Evolutionary conservation across 2,888 invertebrate genomes (phyloP), one percentile per base, ranked within the genome.

Genomic region (Sturmia bella): DNA sequence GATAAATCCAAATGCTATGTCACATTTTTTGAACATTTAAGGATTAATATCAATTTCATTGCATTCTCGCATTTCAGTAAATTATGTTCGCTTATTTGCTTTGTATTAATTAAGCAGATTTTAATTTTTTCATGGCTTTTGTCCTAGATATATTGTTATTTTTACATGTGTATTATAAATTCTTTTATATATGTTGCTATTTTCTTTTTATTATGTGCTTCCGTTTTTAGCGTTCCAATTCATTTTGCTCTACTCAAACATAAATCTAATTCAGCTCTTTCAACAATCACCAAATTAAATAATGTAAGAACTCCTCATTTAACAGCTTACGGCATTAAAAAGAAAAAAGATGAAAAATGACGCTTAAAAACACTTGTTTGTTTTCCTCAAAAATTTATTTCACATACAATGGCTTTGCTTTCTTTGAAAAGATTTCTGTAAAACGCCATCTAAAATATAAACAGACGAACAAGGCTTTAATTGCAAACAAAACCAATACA

Each of bases 221-320:
- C 72, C 74, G 77, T 77, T 70, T 77, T 64, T 66, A 66, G 78
- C 82, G 78, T 75, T 24, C 78, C 32, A 32, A 32, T 9, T 32
- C 32, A 32, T 32, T 32, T 32, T 37, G 74, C 77, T 77, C 68
- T 68, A 68, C 50, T 75, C 19, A 75, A 66, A 64, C 41, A 66
- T 72, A 78, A 80, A 86, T 84, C 89, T 89, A 89, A 89, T 89
- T 89, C 87, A 89, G 89, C 89, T 89, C 88, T 89, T 89, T 89
- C 89, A 89, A 89, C 89, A 89, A 89, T 88, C 85, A 88, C 89
- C 89, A 88, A 87, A 86, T 70, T 84, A 68, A 80, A 85, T 85
- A 87, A 88, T 88, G 87, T 88, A 86, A 50, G 81, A 85, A 88
- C 85, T 89, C 89, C 89, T 89, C 89, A 89, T 86, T 79, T 79